Base-by-base conservation (phyloP, 2,797 vertebrate genomes). In the Oreonectes daqikongensis region DNA sequence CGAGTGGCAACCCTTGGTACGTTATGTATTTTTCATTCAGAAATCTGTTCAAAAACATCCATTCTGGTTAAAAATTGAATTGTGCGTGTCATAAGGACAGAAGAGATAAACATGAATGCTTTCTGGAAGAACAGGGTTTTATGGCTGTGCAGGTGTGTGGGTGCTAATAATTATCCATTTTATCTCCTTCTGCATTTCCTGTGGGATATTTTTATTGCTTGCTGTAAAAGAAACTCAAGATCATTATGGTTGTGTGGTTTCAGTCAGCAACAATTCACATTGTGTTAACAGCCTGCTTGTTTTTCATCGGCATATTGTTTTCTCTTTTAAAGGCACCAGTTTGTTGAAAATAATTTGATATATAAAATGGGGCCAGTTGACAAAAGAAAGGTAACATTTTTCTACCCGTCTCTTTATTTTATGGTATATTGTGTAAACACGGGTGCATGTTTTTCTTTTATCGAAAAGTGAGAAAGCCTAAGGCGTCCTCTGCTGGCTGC, bases 361-460 rank as follows among this genome's bases (percentile, higher is more conserved):
- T 90, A 99, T 82, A 99, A 99, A 94, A 99, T 99, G 98, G 98
- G 98, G 84, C 98, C 97, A 73, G 97, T 99, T 83, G 97, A 99
- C 90, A 99, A 99, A 92, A 92, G 98, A 85, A 99, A 99, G 96
- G 98, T 99, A 79, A 85, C 91, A n/a, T 5, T 42, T 38, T 63
- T 18, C 2, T 6, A 11, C 14, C 7, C 4, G 4, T 50, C 7
- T 63, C n/a, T 65, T 14, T n/a, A 26, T 53, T 26, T 32, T 22
- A 35, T 64, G 24, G 10, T 63, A 30, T 53, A 6, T 17, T 64
- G 7, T 3, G 22, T 35, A 5, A 65, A 46, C 46, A 32, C 72
- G 65, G 46, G 48, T 57, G 63, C 18, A 67, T 30, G 63, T 17
- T 30, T 52, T 63, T 4, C 24, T n/a, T 12, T 35, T 20, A 50